A percentile compares a stretch with the other conserved stretches of the same genome.
These are phyloP conservation scores for Glomeris maerens DNA, from an alignment of 1,140 invertebrate species.

Conservation along the genomic window DNA sequence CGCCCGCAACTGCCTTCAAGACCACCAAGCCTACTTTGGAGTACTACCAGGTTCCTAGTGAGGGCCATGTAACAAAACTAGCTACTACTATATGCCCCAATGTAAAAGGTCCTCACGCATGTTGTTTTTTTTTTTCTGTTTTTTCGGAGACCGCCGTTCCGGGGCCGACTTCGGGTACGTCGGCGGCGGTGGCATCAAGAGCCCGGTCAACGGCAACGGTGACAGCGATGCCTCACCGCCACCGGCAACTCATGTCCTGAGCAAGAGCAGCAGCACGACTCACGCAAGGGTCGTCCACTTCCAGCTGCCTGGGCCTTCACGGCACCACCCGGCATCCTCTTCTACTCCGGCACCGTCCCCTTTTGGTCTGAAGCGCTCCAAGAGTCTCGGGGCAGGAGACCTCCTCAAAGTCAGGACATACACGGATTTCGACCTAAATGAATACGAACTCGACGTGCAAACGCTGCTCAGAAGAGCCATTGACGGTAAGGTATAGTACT, in stretches of 20 bases:
- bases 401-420: conserved; percentile 11
- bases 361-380: conserved; percentile 51
- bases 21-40: background rate
- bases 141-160: background rate
- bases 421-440: conserved; percentile 25
- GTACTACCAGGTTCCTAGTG: background rate
- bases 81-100: conserved; percentile 9
- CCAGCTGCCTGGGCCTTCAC: background rate
- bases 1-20: background rate
- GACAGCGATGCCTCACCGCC: conserved; percentile 22
- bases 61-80: background rate
- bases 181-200: conserved; percentile 64
- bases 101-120: conserved; percentile 9
- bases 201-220: conserved; percentile 32
- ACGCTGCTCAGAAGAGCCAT: conserved; percentile 41
- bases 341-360: conserved; percentile 10
- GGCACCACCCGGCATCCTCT: conserved; percentile 2
- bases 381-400: conserved; percentile 50
- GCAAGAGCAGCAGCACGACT: conserved; percentile 4
- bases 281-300: conserved; percentile 10
- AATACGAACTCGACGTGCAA: conserved; percentile 31
- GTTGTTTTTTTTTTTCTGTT: too few species aligned
- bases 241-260: conserved; percentile 16
- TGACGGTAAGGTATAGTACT: conserved; percentile 25
- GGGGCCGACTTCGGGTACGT: conserved; percentile 43